Percentiles rank a stretch among this genome's conserved stretches.
Conservation (phyloP, 2,888 invertebrate species). For the Tortricodes alternella region DNA sequence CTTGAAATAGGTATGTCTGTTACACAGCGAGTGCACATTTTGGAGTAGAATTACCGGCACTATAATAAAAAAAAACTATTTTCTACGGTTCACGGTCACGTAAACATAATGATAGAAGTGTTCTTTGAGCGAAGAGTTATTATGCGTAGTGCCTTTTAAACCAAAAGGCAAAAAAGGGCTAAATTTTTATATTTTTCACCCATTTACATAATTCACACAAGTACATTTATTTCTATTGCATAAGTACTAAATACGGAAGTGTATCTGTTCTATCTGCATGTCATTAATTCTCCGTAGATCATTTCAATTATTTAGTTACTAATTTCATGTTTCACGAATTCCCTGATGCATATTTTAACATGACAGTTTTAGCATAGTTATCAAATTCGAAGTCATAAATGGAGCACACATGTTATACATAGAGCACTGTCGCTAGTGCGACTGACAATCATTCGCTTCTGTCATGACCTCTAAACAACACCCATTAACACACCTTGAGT, state of each 20-base stretch:
- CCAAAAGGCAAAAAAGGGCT: too few species aligned
- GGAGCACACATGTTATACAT: constrained; percentile 1
- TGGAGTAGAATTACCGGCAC: background rate
- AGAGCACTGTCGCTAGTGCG: constrained; percentile 1
- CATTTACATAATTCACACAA: too few species aligned
- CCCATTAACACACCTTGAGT: constrained; percentile 26
- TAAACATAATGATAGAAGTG: background rate
- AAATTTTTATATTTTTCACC: too few species aligned
- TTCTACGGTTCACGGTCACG: constrained; percentile 9
- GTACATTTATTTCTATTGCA: too few species aligned
- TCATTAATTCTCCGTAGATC: too few species aligned
- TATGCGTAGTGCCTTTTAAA: background rate
- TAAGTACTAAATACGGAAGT: too few species aligned
- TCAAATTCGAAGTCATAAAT: too few species aligned
- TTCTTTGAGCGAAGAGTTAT: constrained; percentile 1
- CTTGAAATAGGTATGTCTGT: background rate
- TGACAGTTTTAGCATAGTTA: too few species aligned
- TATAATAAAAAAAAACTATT: constrained; percentile 10
- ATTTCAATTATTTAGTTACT: too few species aligned
- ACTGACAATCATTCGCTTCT: constrained; percentile 14
- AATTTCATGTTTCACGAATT: too few species aligned
- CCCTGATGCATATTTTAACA: too few species aligned
- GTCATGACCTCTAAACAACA: constrained; percentile 14
- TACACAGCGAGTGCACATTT: background rate
- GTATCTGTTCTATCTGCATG: too few species aligned